These are phyloP conservation scores for Leptinotarsa rubiginosa DNA, from an alignment of 2,888 invertebrate species.

Conservation along the genomic window DNA sequence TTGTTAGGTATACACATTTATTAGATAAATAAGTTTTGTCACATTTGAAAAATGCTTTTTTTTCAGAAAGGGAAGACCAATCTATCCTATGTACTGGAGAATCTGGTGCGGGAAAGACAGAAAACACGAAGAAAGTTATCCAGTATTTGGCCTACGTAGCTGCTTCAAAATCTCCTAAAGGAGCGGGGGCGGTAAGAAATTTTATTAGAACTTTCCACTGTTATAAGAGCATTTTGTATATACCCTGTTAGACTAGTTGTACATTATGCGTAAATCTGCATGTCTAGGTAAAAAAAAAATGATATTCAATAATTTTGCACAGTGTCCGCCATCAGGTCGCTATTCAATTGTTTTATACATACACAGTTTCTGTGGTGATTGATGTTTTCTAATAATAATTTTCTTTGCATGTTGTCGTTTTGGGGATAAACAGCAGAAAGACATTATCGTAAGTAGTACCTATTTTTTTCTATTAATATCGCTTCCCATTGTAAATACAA, in stretches of 20 bases:
- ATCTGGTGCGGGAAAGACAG: conserved; percentile 99
- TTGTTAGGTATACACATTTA: no score
- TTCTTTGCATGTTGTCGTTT: conserved; percentile 63
- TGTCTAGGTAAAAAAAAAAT: conserved; percentile 3
- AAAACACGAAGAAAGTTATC: conserved; percentile 99
- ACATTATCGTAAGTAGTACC: conserved; percentile 66
- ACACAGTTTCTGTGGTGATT: conserved; percentile 43
- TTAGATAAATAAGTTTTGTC: no score
- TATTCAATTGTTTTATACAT: neutral
- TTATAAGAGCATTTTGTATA: conserved; percentile 19
- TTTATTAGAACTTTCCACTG: neutral
- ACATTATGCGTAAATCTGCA: conserved; percentile 7
- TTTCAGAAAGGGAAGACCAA: conserved; percentile 97
- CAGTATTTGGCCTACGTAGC: conserved; percentile 99
- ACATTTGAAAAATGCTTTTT: neutral
- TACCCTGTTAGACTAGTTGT: conserved; percentile 15
- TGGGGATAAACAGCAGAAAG: conserved; percentile 64
- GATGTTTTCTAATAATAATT: conserved; percentile 56
- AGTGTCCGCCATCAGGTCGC: neutral
- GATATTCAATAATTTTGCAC: conserved; percentile 4
- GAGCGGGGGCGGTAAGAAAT: conserved; percentile 84
- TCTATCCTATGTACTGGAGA: conserved; percentile 99
- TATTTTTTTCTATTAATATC: conserved; percentile 45
- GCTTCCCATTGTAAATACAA: conserved; percentile 28
- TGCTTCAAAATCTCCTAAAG: conserved; percentile 95